Evolutionary conservation across 1,140 invertebrate genomes (phyloP).

Genomic region (Psilanteris sp.): DNA sequence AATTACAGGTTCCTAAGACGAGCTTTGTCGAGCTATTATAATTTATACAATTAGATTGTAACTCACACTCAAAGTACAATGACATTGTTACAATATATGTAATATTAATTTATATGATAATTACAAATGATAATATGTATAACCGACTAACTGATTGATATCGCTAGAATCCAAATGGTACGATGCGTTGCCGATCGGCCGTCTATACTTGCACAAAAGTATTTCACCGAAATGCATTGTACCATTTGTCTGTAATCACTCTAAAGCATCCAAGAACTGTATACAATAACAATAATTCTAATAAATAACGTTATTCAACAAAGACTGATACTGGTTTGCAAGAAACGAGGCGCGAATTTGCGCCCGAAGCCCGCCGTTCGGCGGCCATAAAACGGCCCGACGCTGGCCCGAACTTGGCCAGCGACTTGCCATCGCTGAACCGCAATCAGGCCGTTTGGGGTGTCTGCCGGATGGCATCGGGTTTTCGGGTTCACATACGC

Average conservation of each 20-base stretch:
- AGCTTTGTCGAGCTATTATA: slow-evolving; percentile 51
- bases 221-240: slow-evolving; percentile 43
- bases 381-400: no score
- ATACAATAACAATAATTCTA: no score
- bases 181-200: slow-evolving; percentile 10
- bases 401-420: no score
- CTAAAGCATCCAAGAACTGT: slow-evolving; percentile 9
- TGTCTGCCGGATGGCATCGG: no score
- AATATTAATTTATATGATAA: slow-evolving; percentile 22
- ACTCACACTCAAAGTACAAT: slow-evolving; percentile 57
- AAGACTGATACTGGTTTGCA: slow-evolving; percentile 59
- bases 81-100: slow-evolving; percentile 29
- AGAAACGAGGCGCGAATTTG: slow-evolving; percentile 7
- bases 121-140: slow-evolving; percentile 18
- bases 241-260: slow-evolving; percentile 25
- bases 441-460: no score
- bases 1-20: slow-evolving; percentile 53
- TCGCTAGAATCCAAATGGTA: slow-evolving; percentile 29
- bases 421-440: no score
- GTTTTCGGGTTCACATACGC: no score
- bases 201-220: no score
- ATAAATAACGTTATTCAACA: slow-evolving; percentile 32
- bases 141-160: no score
- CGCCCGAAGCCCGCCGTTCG: no score
- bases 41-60: slow-evolving; percentile 46